Evolutionary conservation across 2,888 invertebrate species (phyloP), one percentile per base, ranked within the genome.

Genomic region (Andrena trimmerana): DNA sequence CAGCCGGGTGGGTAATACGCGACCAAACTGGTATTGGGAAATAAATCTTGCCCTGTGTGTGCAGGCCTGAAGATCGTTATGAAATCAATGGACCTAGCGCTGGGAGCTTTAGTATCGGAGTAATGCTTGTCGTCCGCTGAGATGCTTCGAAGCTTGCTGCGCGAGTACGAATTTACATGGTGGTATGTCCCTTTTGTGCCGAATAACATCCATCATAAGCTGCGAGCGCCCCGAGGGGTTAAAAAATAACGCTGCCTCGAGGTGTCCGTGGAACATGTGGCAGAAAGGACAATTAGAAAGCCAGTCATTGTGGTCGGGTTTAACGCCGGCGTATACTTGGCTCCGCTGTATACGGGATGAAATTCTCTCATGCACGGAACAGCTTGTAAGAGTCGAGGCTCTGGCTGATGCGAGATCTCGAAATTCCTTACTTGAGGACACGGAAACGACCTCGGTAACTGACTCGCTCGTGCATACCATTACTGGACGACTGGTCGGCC

Each of bases 391-490:
- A 80, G 62, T 59, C 60, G 57, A 27, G 70, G 66, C 52, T 63
- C 59, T 29, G 63, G 36, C 72, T 86, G 88, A 83, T 78, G 75
- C 82, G 77, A 84, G 84, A 88, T 88, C 84, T 81, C 75, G 83
- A 86, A 87, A 90, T 86, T 88, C 84, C 85, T 81, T 73, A 27
- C 76, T 60, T 81, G 87, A 89, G 87, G 86, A 89, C 89, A 80
- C 88, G 90, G 89, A 90, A 86, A 86, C 88, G 88, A 83, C 85
- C 89, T 84, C 85, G 76, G 84, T 73, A 89, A 88, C 80, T 76
- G 80, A 85, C 83, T 79, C 81, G 84, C 48, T 83, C 84, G 83
- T 75, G 89, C 90, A 90, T 88, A 83, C 87, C 81, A 86, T 89
- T 89, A 90, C 76, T 63, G 27, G 70, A 62, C 73, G 66, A 70